Percentiles rank a stretch among this genome's conserved stretches.
These are phyloP conservation scores for Erethizon dorsatum DNA, from an alignment of 2,797 vertebrate genomes.

Conservation along the genomic window DNA sequence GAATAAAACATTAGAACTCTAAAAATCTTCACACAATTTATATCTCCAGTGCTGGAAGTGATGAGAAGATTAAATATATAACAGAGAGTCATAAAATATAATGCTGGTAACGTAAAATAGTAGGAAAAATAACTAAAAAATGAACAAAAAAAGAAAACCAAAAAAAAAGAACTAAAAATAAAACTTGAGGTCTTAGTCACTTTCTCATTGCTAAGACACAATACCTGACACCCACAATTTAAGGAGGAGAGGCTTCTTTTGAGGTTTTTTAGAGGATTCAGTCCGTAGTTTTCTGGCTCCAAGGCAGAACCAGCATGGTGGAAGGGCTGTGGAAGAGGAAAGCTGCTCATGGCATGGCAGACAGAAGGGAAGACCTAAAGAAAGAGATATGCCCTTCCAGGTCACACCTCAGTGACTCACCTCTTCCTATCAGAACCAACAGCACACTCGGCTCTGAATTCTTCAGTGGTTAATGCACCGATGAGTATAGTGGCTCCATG, in stretches of 20 bases:
- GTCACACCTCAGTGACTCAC: neutral
- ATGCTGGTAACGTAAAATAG: neutral
- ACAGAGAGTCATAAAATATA: neutral
- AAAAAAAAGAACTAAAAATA: neutral
- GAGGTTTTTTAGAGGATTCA: neutral
- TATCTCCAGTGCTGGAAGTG: neutral
- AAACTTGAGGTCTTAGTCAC: neutral
- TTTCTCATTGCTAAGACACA: neutral
- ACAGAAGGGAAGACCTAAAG: neutral
- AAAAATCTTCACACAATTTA: neutral
- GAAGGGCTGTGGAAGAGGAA: neutral
- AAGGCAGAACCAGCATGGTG: neutral
- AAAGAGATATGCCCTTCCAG: neutral
- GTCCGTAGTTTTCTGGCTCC: neutral
- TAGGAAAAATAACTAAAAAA: neutral
- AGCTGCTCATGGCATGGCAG: neutral
- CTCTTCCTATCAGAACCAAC: neutral
- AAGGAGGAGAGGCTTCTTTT: neutral
- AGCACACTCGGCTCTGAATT: neutral
- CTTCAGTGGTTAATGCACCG: neutral
- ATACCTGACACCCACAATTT: neutral
- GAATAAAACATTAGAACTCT: neutral
- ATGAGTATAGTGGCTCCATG: neutral
- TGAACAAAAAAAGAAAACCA: neutral
- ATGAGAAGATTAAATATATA: neutral